Percentiles rank a stretch among this genome's conserved stretches.
phyloP scores from a whole-genome alignment of 2,888 invertebrate genomes.

The Aproaerema taeniolella region DNA sequence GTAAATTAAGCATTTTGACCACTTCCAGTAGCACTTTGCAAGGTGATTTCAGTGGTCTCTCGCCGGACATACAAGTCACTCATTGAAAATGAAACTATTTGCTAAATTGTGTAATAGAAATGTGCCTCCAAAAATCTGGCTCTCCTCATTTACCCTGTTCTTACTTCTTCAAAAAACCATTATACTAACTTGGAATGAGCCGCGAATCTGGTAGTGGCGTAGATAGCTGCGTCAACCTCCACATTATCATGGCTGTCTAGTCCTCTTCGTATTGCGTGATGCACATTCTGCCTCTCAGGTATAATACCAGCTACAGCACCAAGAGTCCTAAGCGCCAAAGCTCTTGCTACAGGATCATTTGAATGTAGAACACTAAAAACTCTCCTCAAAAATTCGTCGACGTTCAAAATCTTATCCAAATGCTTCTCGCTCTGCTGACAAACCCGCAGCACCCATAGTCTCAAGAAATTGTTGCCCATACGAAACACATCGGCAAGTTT shows the following conservation, averaged over 20 bases:
- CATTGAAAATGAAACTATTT: no score
- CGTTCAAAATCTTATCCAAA: conserved; percentile 95
- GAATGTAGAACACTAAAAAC: conserved; percentile 97
- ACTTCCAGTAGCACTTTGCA: no score
- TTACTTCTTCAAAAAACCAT: no score
- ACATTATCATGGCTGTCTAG: conserved; percentile 96
- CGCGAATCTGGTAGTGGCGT: conserved; percentile 96
- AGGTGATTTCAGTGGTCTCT: no score
- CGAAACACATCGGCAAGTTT: conserved; percentile 97
- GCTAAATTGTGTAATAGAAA: no score
- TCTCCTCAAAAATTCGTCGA: conserved; percentile 91
- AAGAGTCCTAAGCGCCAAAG: conserved; percentile 91
- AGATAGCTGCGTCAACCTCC: conserved; percentile 97
- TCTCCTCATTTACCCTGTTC: no score
- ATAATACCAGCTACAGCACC: conserved; percentile 96
- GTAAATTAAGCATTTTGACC: no score
- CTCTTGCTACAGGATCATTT: conserved; percentile 97
- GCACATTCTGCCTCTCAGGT: conserved; percentile 95
- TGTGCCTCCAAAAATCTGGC: no score
- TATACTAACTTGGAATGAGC: conserved; percentile 90
- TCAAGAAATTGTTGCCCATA: conserved; percentile 90
- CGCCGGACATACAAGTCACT: no score
- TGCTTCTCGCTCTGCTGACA: conserved; percentile 98
- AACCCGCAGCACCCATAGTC: conserved; percentile 94
- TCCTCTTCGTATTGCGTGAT: conserved; percentile 94